Base-by-base conservation (phyloP, 2,797 vertebrate genomes). In the Microctenopoma steveboyesi region DNA sequence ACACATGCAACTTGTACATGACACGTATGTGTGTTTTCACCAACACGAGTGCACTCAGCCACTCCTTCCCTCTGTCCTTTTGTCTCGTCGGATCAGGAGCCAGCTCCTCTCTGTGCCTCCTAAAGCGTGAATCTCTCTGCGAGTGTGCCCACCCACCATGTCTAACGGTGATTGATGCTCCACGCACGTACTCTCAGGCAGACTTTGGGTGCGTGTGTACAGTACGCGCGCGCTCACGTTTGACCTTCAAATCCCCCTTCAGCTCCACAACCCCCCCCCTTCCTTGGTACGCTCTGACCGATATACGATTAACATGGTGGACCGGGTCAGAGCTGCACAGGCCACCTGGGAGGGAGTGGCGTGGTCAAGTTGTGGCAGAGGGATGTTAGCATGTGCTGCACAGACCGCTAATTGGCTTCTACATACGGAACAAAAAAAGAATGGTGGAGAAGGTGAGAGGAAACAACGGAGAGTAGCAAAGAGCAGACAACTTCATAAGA, bases 211-310 rank as follows among this genome's bases (percentile, higher is more conserved):
- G 70, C 1, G 30, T 33, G 30, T 33, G 30, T 33, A 33, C 30
- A 60, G 68, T 18, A 14, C 2, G 62, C 56, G 51, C 52, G 54
- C 43, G 73, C 30, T 22, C 62, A 43, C 68, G 59, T 82, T 78
- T 86, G 90, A 94, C 93, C 93, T 94, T 93, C 88, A 93, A 83
- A 81, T 84, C 83, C 76, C 73, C 89, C 78, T 78, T 72, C 39
- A 56, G 74, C 52, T 72, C 48, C 55, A 63, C 49, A 69, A 49
- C 28, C 61, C 8, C n/a, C 46, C 25, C 30, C 39, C 11, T 68
- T 72, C 63, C 62, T 79, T 74, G 69, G 73, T 76, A 67, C 15
- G 55, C 60, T 81, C 84, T 68, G 64, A 65, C 74, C 49, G n/a
- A 67, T 59, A 64, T 73, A 67, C 40, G 75, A 84, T 90, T 83